A percentile compares a stretch with the other conserved stretches of the same genome.
Conservation (phyloP, 2,888 invertebrate genomes). For the Ptychoptera albimana region DNA sequence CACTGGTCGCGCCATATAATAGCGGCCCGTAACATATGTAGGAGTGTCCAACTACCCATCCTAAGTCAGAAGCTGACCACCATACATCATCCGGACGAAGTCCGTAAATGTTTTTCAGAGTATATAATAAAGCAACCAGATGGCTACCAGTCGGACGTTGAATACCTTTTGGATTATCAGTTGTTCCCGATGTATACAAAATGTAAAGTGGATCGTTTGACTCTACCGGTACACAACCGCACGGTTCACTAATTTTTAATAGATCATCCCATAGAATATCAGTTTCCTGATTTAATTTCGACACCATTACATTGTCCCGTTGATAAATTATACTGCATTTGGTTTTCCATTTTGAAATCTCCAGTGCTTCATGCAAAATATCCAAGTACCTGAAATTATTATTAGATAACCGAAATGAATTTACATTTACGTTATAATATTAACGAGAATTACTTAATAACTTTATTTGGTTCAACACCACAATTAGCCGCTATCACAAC, state of each 20-base stretch:
- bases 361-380: constrained; percentile 43
- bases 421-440: neutral
- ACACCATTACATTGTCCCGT: constrained; percentile 48
- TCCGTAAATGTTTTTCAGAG: constrained; percentile 69
- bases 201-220: constrained; percentile 85
- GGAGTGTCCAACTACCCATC: constrained; percentile 91
- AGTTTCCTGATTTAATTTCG: constrained; percentile 41
- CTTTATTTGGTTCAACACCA: constrained; percentile 75
- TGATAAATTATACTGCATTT: constrained; percentile 71
- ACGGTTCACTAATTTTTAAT: constrained; percentile 43
- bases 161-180: constrained; percentile 59
- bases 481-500: constrained; percentile 81
- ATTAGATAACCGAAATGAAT: neutral
- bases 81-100: constrained; percentile 72
- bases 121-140: constrained; percentile 70
- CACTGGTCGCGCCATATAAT: constrained; percentile 57
- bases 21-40: constrained; percentile 89
- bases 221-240: constrained; percentile 70
- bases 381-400: constrained; percentile 18
- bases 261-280: constrained; percentile 71
- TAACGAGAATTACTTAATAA: constrained; percentile 42
- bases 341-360: constrained; percentile 55
- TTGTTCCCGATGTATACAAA: constrained; percentile 83
- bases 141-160: constrained; percentile 80
- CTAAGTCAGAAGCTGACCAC: constrained; percentile 58